Conservation (phyloP, 2,113 vertebrate genomes). For the Cricetomys ansorgei region DNA sequence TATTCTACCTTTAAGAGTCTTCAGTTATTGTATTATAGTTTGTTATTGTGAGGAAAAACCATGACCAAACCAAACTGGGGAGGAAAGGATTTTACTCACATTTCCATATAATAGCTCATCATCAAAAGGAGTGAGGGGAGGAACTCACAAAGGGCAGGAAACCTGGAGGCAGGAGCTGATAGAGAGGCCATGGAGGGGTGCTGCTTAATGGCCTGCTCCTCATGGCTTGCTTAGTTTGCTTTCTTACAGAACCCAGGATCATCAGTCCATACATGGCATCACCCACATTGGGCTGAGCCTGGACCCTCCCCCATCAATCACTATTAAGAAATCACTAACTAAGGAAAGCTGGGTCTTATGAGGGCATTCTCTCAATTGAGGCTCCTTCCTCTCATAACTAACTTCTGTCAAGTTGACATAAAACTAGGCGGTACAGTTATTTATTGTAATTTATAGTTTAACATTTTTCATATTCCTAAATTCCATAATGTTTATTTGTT, state of each 20-base stretch:
- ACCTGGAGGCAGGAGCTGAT: neutral
- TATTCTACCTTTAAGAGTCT: neutral
- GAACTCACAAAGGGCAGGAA: neutral
- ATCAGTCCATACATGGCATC: neutral
- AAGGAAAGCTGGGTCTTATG: neutral
- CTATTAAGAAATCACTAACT: neutral
- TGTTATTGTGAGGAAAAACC: neutral
- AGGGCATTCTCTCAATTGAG: neutral
- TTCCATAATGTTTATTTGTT: neutral
- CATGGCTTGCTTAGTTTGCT: neutral
- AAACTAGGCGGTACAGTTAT: neutral
- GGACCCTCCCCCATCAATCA: neutral
- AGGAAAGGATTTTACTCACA: neutral
- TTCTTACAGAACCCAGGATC: neutral
- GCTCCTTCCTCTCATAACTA: neutral
- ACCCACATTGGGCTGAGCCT: neutral
- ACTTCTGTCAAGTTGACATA: neutral
- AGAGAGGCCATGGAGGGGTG: neutral
- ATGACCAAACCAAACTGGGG: neutral
- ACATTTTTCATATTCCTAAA: neutral
- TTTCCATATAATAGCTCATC: neutral
- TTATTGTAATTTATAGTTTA: constrained; percentile 26
- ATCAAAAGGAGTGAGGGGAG: neutral
- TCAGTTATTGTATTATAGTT: neutral
- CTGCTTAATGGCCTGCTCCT: neutral